Percentiles rank a stretch among this genome's conserved stretches.
Conservation (phyloP, 2,888 invertebrate genomes). For the Macrosiphum euphorbiae region DNA sequence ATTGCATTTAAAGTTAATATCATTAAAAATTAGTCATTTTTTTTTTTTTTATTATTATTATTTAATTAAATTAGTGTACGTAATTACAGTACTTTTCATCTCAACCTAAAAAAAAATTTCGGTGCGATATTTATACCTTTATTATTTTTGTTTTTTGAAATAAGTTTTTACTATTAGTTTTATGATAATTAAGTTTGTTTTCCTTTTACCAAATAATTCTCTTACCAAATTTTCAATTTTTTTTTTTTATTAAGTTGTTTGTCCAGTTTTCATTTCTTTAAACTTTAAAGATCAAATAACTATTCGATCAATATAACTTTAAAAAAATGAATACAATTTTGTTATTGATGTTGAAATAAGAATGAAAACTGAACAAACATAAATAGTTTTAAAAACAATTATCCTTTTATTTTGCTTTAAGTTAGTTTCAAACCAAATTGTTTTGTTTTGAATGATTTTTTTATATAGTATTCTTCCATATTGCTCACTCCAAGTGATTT, state of each 20-base stretch:
- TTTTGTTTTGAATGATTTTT: slow-evolving; percentile 36
- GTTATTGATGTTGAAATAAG: neutral
- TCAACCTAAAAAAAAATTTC: neutral
- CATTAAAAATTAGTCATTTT: neutral
- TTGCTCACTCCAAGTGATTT: neutral
- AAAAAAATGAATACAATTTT: neutral
- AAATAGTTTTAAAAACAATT: slow-evolving; percentile 17
- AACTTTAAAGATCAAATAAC: slow-evolving; percentile 1
- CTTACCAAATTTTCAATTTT: slow-evolving; percentile 37
- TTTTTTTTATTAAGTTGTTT: slow-evolving; percentile 5
- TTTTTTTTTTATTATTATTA: neutral
- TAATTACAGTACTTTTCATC: slow-evolving; percentile 13
- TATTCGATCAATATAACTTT: slow-evolving; percentile 23
- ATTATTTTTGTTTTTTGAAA: slow-evolving; percentile 17
- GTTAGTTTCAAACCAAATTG: slow-evolving; percentile 21
- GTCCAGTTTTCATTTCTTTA: slow-evolving; percentile 29
- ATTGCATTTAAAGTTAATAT: slow-evolving; percentile 45
- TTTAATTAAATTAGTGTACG: neutral
- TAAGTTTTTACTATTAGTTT: slow-evolving; percentile 45
- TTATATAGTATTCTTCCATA: neutral
- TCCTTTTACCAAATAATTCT: slow-evolving; percentile 26
- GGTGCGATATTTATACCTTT: slow-evolving; percentile 17
- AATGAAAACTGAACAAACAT: neutral
- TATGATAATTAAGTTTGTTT: slow-evolving; percentile 22
- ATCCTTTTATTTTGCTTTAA: slow-evolving; percentile 49